Conservation (phyloP, 2,888 invertebrate genomes). For the Caenorhabditis drosophilae region DNA sequence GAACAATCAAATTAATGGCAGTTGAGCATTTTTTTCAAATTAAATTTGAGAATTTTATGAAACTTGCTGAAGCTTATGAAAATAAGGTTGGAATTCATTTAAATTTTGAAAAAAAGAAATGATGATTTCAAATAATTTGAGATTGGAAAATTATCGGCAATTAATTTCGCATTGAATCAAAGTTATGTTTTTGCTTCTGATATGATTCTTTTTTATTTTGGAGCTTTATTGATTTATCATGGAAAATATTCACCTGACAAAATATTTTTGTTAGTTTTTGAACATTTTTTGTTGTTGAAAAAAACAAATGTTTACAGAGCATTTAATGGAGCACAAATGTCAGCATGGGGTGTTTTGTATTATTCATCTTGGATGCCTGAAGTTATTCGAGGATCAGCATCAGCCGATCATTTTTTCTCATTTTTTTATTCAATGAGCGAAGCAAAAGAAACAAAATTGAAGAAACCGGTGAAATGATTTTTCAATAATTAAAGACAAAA, state of each 20-base stretch:
- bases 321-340: slow-evolving; percentile 37
- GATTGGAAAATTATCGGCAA: slow-evolving; percentile 32
- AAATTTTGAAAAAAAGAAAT: background rate
- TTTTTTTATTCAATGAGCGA: slow-evolving; percentile 11
- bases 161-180: slow-evolving; percentile 42
- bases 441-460: too few species aligned
- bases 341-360: slow-evolving; percentile 40
- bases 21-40: slow-evolving; percentile 69
- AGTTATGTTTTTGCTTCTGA: slow-evolving; percentile 46
- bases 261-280: slow-evolving; percentile 17
- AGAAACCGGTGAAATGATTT: slow-evolving; percentile 9
- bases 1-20: slow-evolving; percentile 70
- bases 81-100: slow-evolving; percentile 16
- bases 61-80: slow-evolving; percentile 19
- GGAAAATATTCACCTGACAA: slow-evolving; percentile 29
- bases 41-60: slow-evolving; percentile 56
- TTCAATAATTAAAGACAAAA: background rate
- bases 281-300: background rate
- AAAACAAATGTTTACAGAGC: slow-evolving; percentile 8
- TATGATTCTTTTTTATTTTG: slow-evolving; percentile 36
- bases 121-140: slow-evolving; percentile 12
- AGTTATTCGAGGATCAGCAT: slow-evolving; percentile 21
- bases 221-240: slow-evolving; percentile 37
- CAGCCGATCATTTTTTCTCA: slow-evolving; percentile 30
- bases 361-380: slow-evolving; percentile 28